These are phyloP conservation scores for Aphis gossypii DNA, from an alignment of 1,140 invertebrate genomes.

Conservation along the genomic window DNA sequence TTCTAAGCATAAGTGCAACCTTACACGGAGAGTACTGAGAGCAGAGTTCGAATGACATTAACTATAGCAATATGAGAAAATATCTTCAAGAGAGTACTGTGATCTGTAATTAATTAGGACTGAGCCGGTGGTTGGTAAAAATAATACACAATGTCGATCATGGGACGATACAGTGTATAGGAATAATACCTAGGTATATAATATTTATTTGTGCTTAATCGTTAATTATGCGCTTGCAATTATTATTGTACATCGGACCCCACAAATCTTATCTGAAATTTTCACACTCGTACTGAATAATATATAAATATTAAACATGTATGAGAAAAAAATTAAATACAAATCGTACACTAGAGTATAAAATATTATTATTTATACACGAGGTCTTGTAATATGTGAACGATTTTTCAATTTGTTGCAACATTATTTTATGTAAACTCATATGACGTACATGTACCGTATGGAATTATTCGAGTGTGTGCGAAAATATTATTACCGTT, in stretches of 20 bases:
- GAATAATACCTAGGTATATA: background rate
- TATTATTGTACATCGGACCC: background rate
- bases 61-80: background rate
- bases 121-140: background rate
- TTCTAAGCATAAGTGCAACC: background rate
- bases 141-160: background rate
- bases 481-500: background rate
- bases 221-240: conserved; percentile 9
- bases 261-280: background rate
- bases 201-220: background rate
- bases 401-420: background rate
- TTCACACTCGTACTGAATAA: background rate
- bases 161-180: background rate
- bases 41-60: background rate
- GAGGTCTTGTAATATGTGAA: background rate
- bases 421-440: background rate
- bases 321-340: background rate
- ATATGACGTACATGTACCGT: no score
- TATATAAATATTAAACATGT: background rate
- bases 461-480: background rate
- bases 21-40: background rate
- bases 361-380: background rate
- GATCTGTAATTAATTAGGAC: background rate
- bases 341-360: background rate
- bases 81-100: background rate